Percentiles rank a stretch among this genome's conserved stretches.
These are phyloP conservation scores for Oreochromis grahami DNA, from an alignment of 2,797 vertebrate species.

Conservation along the genomic window DNA sequence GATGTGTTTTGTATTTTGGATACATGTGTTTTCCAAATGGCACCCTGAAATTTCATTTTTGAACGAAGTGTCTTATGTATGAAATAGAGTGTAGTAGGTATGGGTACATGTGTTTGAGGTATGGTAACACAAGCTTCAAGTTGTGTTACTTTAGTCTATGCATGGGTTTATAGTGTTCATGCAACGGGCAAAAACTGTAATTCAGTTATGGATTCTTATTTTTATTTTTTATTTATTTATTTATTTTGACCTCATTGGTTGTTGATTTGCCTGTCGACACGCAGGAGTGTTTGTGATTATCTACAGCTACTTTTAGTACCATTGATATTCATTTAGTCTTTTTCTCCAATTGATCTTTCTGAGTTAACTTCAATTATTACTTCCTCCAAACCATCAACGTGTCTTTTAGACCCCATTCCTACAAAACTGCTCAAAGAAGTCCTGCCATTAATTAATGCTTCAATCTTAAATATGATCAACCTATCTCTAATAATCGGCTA, in stretches of 20 bases:
- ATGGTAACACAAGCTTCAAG: too few relatives aligned
- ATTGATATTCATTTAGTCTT: neutral
- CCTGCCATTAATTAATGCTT: too few relatives aligned
- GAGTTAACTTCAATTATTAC: neutral
- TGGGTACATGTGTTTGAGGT: too few relatives aligned
- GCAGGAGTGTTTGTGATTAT: neutral
- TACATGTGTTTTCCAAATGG: too few relatives aligned
- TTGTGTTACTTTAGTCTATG: too few relatives aligned
- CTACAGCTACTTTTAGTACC: neutral
- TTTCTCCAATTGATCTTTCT: rapidly evolving
- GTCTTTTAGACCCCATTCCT: neutral
- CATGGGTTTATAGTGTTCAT: too few relatives aligned
- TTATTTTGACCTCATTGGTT: neutral
- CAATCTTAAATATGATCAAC: too few relatives aligned
- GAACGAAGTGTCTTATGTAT: too few relatives aligned
- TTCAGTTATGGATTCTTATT: neutral
- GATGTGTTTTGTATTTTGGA: too few relatives aligned
- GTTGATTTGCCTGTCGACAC: neutral
- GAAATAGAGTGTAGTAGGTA: too few relatives aligned
- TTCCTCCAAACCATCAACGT: neutral
- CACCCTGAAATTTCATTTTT: too few relatives aligned
- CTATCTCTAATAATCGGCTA: too few relatives aligned
- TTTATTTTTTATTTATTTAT: neutral
- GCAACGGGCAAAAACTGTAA: neutral
- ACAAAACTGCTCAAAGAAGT: neutral